phyloP scores from a whole-genome alignment of 2,888 invertebrate genomes.

The Hecatera dysodea region DNA sequence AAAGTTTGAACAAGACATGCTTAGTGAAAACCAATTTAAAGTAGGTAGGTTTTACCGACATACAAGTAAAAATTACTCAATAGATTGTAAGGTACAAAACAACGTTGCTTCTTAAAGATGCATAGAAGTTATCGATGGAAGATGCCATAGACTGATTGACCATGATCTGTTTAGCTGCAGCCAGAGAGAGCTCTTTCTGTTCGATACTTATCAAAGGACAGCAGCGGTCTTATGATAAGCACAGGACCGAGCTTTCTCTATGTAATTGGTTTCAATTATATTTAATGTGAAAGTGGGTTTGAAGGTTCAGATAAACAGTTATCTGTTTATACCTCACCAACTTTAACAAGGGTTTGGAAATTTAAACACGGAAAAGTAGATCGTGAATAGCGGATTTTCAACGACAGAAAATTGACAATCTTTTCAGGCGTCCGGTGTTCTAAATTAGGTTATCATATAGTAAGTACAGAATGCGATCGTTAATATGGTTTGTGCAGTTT shows the following conservation, averaged over 20 bases:
- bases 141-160: neutral
- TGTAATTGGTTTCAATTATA: neutral
- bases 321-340: neutral
- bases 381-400: slow-evolving; percentile 11
- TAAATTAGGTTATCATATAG: neutral
- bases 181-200: neutral
- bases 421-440: neutral
- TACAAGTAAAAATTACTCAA: neutral
- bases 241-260: slow-evolving; percentile 9
- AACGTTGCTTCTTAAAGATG: neutral
- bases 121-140: slow-evolving; percentile 1
- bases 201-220: neutral
- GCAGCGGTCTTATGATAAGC: neutral
- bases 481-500: neutral
- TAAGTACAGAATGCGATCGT: neutral
- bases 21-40: neutral
- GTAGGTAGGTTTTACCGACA: neutral
- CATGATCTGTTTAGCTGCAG: neutral
- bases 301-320: no score
- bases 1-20: neutral
- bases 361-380: neutral
- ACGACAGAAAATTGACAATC: slow-evolving; percentile 13
- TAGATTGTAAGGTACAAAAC: neutral
- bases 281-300: slow-evolving; percentile 12
- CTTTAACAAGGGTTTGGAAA: neutral